These are phyloP conservation scores for Calameuta filiformis DNA, from an alignment of 2,888 invertebrate genomes.

Conservation along the genomic window DNA sequence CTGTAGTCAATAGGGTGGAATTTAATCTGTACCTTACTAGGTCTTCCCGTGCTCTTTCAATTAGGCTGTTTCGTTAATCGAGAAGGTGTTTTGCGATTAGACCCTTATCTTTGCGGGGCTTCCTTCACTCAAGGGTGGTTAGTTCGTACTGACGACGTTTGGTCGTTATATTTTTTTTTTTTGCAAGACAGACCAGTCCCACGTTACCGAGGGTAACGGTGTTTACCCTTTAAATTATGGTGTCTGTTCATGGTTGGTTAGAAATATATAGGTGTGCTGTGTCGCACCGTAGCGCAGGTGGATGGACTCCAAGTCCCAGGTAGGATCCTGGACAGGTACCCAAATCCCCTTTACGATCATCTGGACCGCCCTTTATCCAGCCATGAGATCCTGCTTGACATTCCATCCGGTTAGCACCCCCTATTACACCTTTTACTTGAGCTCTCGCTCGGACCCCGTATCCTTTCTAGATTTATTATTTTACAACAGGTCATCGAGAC, in stretches of 20 bases:
- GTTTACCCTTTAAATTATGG: constrained; percentile 6
- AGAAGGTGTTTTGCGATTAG: not conserved
- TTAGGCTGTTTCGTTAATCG: not conserved
- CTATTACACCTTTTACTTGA: not conserved
- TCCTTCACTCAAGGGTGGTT: not conserved
- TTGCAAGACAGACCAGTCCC: not conserved
- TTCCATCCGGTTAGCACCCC: constrained; percentile 8
- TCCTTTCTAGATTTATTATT: constrained; percentile 29
- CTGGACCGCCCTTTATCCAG: constrained; percentile 1
- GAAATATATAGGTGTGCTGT: not conserved
- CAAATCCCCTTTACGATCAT: not conserved
- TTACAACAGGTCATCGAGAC: constrained; percentile 24
- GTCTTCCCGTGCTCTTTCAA: not conserved
- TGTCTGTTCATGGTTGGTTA: not conserved
- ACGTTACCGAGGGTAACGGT: not conserved
- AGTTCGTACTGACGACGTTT: not conserved
- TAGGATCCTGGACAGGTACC: constrained; percentile 4
- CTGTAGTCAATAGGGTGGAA: not conserved
- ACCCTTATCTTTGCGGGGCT: not conserved
- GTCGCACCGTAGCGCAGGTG: not conserved
- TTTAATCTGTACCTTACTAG: not conserved
- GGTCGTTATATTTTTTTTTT: not conserved
- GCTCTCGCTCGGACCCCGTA: not conserved
- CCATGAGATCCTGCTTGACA: not conserved
- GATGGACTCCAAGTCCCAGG: not conserved